Base-by-base conservation (phyloP, 1,140 invertebrate genomes). In the Leptoteleia sp. region DNA sequence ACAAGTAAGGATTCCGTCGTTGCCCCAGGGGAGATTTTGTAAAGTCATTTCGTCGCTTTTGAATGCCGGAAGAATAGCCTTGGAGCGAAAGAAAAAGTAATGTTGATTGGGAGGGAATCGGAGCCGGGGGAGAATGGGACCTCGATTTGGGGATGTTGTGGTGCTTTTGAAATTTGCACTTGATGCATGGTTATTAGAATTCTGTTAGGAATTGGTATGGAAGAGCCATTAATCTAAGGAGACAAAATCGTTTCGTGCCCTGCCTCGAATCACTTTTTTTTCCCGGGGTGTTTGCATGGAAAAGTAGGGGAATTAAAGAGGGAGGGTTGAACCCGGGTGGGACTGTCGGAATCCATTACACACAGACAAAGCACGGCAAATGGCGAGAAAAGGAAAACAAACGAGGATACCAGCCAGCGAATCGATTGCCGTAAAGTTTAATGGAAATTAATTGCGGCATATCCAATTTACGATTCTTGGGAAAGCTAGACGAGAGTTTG, bases 371-470 rank as follows among this genome's bases (percentile, higher is more conserved):
- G 27, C 8, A 37, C 11, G 29, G 9, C 6, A 19, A 22, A 1
- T 5, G 12, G 19, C 2, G 19, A 22, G 5, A 22, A 22, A 22
- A 16, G 17, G 16, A 29, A 45, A 17, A 45, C 15, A 16, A 40
- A 13, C 11, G 15, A 22, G 4, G 2, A 12, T 40, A 25, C 29
- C 29, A 50, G 27, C 15, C 25, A 25, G 57, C 42, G 7, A 42
- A 43, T 64, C 45, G 47, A 52, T 52, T 29, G 19, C 35, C 19
- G 45, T 19, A 12, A 35, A 27, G 1, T 42, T 42, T 43, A 50
- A 65, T 65, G 35, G 33, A 65, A 65, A 65, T 65, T 22, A 43
- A 43, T 52, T 45, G 48, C 17, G 27, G 22, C 11, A 31, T 19
- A 12, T 50, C 35, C 38, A 33, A 45, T 38, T 38, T 40, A 22